Evolutionary conservation across 2,113 vertebrate genomes (phyloP).

Genomic region (Antigone vipio): DNA sequence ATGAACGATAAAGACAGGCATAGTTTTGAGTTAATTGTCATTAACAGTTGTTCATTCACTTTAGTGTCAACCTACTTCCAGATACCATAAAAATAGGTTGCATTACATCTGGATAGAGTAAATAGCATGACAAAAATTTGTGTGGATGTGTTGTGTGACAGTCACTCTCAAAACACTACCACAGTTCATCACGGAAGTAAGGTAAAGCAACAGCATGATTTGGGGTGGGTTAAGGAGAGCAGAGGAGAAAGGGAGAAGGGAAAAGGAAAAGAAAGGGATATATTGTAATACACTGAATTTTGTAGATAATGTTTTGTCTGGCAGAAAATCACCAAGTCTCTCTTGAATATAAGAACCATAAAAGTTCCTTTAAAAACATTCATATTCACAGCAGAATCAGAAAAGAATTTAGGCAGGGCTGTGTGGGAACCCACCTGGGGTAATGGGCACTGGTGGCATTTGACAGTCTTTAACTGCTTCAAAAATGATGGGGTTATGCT

Average conservation of each 20-base stretch:
- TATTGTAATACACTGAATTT: background rate
- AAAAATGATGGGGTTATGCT: background rate
- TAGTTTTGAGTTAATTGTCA: background rate
- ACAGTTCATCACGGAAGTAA: background rate
- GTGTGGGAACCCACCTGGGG: background rate
- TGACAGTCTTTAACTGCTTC: background rate
- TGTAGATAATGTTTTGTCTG: background rate
- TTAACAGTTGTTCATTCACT: background rate
- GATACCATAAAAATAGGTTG: background rate
- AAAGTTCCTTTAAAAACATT: background rate
- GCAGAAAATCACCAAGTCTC: background rate
- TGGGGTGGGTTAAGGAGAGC: background rate
- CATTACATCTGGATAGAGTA: background rate
- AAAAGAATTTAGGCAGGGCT: background rate
- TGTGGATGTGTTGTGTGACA: background rate
- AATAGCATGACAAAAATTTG: background rate
- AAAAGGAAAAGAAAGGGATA: background rate
- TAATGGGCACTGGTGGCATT: background rate
- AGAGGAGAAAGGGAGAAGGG: background rate
- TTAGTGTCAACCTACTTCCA: background rate
- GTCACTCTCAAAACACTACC: background rate
- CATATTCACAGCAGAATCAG: background rate
- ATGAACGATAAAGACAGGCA: background rate
- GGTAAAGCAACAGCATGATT: background rate
- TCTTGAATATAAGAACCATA: background rate